phyloP scores from a whole-genome alignment of 2,797 vertebrate genomes.

The Myotis daubentonii region DNA sequence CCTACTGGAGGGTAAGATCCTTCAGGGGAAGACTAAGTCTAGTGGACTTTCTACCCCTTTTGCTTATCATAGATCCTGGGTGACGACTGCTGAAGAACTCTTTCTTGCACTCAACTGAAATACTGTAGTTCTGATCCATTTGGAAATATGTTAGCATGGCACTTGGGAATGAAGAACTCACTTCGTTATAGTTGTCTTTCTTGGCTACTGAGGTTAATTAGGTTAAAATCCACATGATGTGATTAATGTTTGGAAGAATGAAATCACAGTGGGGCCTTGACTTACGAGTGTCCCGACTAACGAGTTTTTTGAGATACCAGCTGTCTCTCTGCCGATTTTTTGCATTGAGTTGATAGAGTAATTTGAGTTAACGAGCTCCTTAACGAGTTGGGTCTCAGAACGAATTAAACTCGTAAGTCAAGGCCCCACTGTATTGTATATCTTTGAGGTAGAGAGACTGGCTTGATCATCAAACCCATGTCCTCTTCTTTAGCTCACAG shows the following conservation, averaged over 20 bases:
- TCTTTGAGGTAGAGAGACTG: neutral
- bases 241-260: conserved; percentile 21
- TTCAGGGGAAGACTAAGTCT: neutral
- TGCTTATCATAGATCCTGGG: neutral
- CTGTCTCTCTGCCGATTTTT: no score
- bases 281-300: no score
- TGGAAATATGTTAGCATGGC: conserved; percentile 16
- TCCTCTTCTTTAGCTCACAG: conserved; percentile 20
- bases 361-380: no score
- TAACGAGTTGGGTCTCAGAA: no score
- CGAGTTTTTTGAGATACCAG: no score
- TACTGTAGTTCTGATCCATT: neutral
- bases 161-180: neutral
- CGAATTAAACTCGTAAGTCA: no score
- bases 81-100: neutral
- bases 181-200: neutral
- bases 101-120: conserved; percentile 43
- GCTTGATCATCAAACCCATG: neutral
- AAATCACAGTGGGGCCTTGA: no score
- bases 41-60: neutral
- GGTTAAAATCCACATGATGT: neutral
- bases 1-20: neutral
- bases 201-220: conserved; percentile 36
- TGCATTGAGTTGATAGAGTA: no score
- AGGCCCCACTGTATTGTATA: neutral